Percentiles rank a stretch among this genome's conserved stretches.
These are phyloP conservation scores for Rhinoraja longicauda DNA, from an alignment of 2,797 vertebrate genomes.

Conservation along the genomic window DNA sequence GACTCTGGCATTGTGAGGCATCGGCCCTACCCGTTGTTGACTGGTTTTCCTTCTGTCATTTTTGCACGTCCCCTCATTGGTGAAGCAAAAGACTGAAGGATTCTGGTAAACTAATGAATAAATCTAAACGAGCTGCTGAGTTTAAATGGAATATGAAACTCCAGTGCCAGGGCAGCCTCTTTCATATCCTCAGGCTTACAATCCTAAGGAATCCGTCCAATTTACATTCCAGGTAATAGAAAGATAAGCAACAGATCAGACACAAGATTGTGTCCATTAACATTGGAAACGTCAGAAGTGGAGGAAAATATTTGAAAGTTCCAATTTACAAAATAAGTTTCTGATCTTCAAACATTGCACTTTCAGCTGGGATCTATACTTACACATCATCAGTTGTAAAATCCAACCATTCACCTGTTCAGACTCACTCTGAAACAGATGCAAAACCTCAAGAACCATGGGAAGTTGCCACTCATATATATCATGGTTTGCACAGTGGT, in stretches of 20 bases:
- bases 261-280: neutral
- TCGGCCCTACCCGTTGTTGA: neutral
- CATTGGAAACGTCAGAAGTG: neutral
- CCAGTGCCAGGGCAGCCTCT: neutral
- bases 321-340: neutral
- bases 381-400: neutral
- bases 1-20: no score
- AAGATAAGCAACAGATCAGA: neutral
- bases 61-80: neutral
- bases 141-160: neutral
- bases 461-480: neutral
- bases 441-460: neutral
- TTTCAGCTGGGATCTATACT: neutral
- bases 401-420: neutral
- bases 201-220: neutral
- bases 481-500: no score
- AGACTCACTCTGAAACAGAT: neutral
- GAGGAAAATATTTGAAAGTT: neutral
- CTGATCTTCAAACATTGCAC: neutral
- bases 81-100: neutral
- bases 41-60: neutral
- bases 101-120: neutral
- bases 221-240: neutral
- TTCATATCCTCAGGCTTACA: neutral
- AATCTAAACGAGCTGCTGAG: neutral